Base-by-base conservation (phyloP, 2,113 vertebrate species). In the Planiliza haematocheilus region DNA sequence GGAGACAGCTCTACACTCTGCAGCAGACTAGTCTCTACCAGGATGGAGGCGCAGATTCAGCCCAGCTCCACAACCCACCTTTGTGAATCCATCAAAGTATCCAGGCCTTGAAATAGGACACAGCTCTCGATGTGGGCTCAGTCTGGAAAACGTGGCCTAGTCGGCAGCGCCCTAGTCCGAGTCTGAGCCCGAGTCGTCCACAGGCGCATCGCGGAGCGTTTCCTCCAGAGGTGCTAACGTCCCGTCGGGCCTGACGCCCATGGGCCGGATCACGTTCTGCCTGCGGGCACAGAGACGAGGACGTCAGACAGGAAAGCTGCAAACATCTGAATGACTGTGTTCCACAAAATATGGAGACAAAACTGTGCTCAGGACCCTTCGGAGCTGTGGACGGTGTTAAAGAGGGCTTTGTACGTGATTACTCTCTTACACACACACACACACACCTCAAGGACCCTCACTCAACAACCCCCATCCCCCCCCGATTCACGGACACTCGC, bases 181-280 rank as follows among this genome's bases (percentile, higher is more conserved):
- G 83, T 99, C 97, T 0, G 96, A 98, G 84, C 90, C 95, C n/a
- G 93, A 94, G 87, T 93, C 93, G 21, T 96, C 93, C 53, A 89
- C 91, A 42, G 82, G 39, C 58, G 85, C 95, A 58, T 93, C 91
- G 60, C 67, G 91, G 60, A 97, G 90, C 1, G 95, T 93, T 84
- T 98, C 96, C 86, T 96, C 96, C 82, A 99, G 94, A 81, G 97
- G 97, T 10, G 96, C 95, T 88, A 99, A 93, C 51, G 96, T 96
- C 75, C 97, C 97, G 8, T 99, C 97, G 6, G 94, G 94, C 82
- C 93, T 94, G 74, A 99, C 95, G 56, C 96, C 96, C 97, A 99
- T 97, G 24, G 98, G 98, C 64, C 95, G 96, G 87, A 99, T 98
- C 85, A 99, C 85, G 79, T 96, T 95, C 91, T 98, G 95, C 83